Evolutionary conservation across 2,797 vertebrate species (phyloP).

Genomic region (Ataeniobius toweri): DNA sequence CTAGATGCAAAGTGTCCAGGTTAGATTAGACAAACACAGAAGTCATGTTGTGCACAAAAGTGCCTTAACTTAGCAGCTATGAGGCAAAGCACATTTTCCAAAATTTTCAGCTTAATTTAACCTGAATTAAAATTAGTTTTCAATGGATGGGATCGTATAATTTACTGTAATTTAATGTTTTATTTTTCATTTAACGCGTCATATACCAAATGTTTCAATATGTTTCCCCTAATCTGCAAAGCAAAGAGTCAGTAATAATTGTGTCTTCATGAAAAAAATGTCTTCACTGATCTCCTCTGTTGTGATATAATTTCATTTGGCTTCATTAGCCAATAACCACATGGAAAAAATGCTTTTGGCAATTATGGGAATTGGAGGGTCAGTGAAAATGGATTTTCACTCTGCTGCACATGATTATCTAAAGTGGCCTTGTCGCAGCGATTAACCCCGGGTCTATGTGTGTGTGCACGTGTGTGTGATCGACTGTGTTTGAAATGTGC

Average conservation of each 20-base stretch:
- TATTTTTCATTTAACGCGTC: constrained; percentile 84
- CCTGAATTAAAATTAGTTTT: constrained; percentile 78
- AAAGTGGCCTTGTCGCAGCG: constrained; percentile 63
- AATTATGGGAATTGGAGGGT: constrained; percentile 66
- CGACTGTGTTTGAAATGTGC: constrained; percentile 50
- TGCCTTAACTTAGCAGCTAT: constrained; percentile 64
- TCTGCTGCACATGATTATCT: constrained; percentile 60
- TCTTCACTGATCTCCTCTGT: constrained; percentile 49
- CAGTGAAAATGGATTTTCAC: constrained; percentile 66
- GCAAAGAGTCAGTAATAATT: constrained; percentile 69
- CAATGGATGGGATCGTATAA: constrained; percentile 62
- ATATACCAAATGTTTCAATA: constrained; percentile 79
- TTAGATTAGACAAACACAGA: constrained; percentile 43
- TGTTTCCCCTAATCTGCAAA: constrained; percentile 66
- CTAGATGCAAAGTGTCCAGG: constrained; percentile 39
- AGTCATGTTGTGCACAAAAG: constrained; percentile 40
- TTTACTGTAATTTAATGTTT: constrained; percentile 70
- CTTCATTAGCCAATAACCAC: constrained; percentile 76
- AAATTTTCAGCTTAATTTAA: constrained; percentile 82
- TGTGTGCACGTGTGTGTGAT: constrained; percentile 43
- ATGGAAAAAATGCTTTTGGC: constrained; percentile 48
- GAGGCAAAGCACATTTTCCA: constrained; percentile 78
- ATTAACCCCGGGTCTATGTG: constrained; percentile 50
- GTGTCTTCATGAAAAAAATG: constrained; percentile 61
- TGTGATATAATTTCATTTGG: constrained; percentile 66